Evolutionary conservation across 2,888 invertebrate genomes (phyloP), one percentile per base, ranked within the genome.

Genomic region (Mimas tiliae): DNA sequence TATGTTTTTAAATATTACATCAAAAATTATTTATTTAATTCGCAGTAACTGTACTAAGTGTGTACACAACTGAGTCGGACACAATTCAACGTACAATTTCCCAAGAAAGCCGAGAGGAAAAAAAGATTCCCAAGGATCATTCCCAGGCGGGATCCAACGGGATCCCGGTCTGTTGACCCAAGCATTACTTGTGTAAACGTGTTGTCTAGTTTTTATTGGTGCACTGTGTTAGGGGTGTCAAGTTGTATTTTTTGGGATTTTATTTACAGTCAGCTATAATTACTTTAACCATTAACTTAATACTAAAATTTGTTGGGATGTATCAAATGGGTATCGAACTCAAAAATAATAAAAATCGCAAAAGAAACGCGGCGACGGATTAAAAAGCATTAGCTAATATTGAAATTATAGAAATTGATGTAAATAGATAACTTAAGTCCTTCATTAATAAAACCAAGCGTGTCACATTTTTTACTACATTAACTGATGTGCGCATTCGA

Each of bases 171-270:
- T 89, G 88, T 90, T 90, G 88, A 88, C 89, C 85, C 76, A 79
- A 77, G 88, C 89, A 90, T 90, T 90, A 90, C 88, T 89, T 88
- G 89, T 82, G 84, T 86, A 90, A 90, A 90, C 88, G 82, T 85
- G 86, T 84, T 82, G 79, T 67, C 73, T 69, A 66, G 71, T 82
- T 85, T 85, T 84, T 84, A 83, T 84, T 75, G 74, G 76, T 69
- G 74, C 76, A 72, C 72, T 74, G 72, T 68, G 38, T 19, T 73
- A 79, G 74, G 74, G 72, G 72, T 73, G 75, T 72, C 72, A 70
- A 51, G 6, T 21, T 21, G 16, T 38, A 58, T 9, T 58, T 58
- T 16, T 33, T 3, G 33, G 1, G n/a, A 34, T 53, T 34, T 34
- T 33, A 7, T 27, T 53, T 34, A 53, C 6, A 11, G 8, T 3